These are phyloP conservation scores for Seriola dumerili DNA, from an alignment of 2,113 vertebrate species.

Conservation along the genomic window DNA sequence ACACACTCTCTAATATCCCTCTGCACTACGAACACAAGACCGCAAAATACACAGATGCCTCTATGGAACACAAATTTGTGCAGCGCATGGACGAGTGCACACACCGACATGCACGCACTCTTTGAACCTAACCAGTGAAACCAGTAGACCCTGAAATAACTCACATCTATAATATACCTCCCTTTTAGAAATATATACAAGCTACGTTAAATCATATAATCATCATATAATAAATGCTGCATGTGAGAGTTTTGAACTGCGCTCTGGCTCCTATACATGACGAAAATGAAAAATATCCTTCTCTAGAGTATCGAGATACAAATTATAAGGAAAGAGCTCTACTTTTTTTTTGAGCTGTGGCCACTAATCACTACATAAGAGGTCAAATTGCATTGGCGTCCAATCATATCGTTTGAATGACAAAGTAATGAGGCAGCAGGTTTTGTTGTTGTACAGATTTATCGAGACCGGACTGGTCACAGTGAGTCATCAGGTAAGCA, in stretches of 20 bases:
- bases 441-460: constrained; percentile 2
- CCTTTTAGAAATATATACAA: constrained; percentile 59
- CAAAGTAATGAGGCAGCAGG: constrained; percentile 21
- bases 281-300: constrained; percentile 9
- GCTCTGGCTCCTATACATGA: neutral
- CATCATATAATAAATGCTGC: constrained; percentile 23
- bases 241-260: constrained; percentile 27
- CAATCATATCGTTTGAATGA: constrained; percentile 39
- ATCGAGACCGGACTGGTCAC: constrained; percentile 40
- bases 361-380: constrained; percentile 22
- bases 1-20: constrained; percentile 63
- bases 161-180: constrained; percentile 53
- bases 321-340: constrained; percentile 34
- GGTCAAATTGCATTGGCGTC: neutral
- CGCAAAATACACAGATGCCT: constrained; percentile 55
- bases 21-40: constrained; percentile 42
- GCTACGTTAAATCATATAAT: constrained; percentile 57
- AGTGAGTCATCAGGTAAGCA: constrained; percentile 62
- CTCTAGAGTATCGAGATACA: constrained; percentile 13
- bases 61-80: constrained; percentile 41
- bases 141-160: constrained; percentile 66
- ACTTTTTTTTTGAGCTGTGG: constrained; percentile 3
- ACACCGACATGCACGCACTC: constrained; percentile 28
- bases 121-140: constrained; percentile 55
- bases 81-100: constrained; percentile 15